Percentiles rank a stretch among this genome's conserved stretches.
phyloP scores from a whole-genome alignment of 2,113 vertebrate species.

The Canis aureus region DNA sequence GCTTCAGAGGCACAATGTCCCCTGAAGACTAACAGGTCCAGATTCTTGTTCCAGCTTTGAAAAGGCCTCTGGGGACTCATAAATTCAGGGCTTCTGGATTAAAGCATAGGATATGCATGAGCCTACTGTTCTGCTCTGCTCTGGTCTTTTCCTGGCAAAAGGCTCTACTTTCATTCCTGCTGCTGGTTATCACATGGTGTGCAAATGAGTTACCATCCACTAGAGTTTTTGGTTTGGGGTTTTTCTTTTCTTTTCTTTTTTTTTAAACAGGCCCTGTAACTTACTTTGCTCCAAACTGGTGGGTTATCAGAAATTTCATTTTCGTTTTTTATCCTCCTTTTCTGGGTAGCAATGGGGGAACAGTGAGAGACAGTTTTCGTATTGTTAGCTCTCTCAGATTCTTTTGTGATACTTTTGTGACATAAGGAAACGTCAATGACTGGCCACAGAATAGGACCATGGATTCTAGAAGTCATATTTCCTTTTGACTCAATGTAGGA shows the following conservation, averaged over 20 bases:
- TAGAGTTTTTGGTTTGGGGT: background rate
- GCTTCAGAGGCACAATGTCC: constrained; percentile 46
- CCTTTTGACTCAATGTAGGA: background rate
- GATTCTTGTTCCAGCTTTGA: constrained; percentile 68
- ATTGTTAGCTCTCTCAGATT: background rate
- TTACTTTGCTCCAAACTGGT: constrained; percentile 16
- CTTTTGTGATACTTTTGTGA: background rate
- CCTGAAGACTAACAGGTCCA: constrained; percentile 67
- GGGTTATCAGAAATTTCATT: background rate
- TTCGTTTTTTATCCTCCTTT: background rate
- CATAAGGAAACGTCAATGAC: background rate
- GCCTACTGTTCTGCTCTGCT: constrained; percentile 43
- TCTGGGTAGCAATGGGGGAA: background rate
- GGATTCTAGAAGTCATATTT: background rate
- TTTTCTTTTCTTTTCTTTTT: constrained; percentile 40
- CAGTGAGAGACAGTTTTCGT: background rate
- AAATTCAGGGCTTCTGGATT: constrained; percentile 64
- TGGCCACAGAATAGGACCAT: background rate
- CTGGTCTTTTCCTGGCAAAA: constrained; percentile 56
- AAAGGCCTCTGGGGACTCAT: constrained; percentile 69
- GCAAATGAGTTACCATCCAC: constrained; percentile 29
- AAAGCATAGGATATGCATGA: constrained; percentile 65
- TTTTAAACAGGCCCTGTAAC: constrained; percentile 56
- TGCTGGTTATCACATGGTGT: constrained; percentile 32
- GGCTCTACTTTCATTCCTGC: constrained; percentile 7